Base-by-base conservation (phyloP, 2,797 vertebrate genomes). In the Lerista edwardsae region DNA sequence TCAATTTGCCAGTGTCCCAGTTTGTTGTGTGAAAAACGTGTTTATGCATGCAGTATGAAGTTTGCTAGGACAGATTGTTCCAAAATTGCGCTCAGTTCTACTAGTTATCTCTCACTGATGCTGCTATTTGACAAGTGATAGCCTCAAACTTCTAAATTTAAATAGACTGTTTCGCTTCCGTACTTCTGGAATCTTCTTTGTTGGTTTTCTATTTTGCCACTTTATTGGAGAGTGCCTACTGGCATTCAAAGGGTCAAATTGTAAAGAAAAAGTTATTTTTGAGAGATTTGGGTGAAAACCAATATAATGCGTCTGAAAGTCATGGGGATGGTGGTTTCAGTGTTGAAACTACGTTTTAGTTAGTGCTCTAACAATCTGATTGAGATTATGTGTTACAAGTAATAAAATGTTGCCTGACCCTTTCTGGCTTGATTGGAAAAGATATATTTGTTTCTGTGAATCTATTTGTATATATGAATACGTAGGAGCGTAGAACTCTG, bases 401-500 rank as follows among this genome's bases (percentile, higher is more conserved):
- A 39, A 39, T 85, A 91, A 89, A 88, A 75, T 57, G 59, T 34
- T 90, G 91, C 65, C 71, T 92, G 90, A 67, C n/a, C 86, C 92
- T 90, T 84, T 84, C 90, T 80, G 21, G 71, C 65, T 89, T 91
- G 47, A 68, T 51, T 82, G 88, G 86, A 68, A 74, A 85, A 79
- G 79, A 79, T 7, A 1, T 86, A 71, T 91, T 93, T 93, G 87
- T 94, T 95, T 96, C 89, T 95, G 87, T 91, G 93, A 84, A 87
- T 75, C 76, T 87, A 2, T 90, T 95, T 94, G 91, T 93, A 87
- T 80, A 93, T 94, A 73, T 8, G 80, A 83, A 85, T 94, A 93
- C 82, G 90, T 93, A 93, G 94, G 94, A 90, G 77, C 87, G 86
- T 75, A 85, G 90, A 95, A 95, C 90, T 77, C 92, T 93, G 88